phyloP scores from a whole-genome alignment of 2,888 invertebrate genomes.

The Xiphydria camelus region DNA sequence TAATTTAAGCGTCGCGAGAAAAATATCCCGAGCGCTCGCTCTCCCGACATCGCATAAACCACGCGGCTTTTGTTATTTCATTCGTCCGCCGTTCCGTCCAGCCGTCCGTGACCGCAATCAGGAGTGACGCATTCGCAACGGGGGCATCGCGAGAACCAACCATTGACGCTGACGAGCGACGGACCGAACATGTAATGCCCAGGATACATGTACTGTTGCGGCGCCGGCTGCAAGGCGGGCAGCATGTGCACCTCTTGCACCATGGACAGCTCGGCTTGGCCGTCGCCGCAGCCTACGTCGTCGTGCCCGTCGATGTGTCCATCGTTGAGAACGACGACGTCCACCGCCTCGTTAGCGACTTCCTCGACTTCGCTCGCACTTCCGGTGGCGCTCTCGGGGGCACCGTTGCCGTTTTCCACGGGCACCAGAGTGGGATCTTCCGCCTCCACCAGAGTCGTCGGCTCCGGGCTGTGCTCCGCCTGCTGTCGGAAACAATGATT shows the following conservation, averaged over 20 bases:
- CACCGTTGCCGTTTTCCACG: neutral
- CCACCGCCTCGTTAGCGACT: conserved; percentile 8
- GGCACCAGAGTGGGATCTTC: neutral
- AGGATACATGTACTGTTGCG: conserved; percentile 58
- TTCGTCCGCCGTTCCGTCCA: conserved; percentile 38
- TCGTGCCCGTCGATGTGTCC: conserved; percentile 30
- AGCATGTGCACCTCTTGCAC: conserved; percentile 47
- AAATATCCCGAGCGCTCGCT: too few relatives aligned
- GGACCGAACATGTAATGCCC: conserved; percentile 61
- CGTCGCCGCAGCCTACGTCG: too few relatives aligned
- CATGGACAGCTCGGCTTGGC: too few relatives aligned
- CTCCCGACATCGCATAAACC: too few relatives aligned
- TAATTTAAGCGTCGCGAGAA: too few relatives aligned
- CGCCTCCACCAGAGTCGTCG: too few relatives aligned
- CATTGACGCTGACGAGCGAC: conserved; percentile 60
- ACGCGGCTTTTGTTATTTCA: conserved; percentile 14
- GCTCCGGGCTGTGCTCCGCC: neutral
- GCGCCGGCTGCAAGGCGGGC: conserved; percentile 40
- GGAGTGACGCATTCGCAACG: conserved; percentile 3
- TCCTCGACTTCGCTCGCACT: conserved; percentile 20
- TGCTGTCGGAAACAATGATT: too few relatives aligned
- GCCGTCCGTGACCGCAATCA: conserved; percentile 15
- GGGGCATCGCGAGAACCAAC: conserved; percentile 44
- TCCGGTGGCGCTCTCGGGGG: conserved; percentile 37
- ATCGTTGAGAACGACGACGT: conserved; percentile 21